Evolutionary conservation across 2,888 invertebrate genomes (phyloP).

Genomic region (Sinhomidia bicolor): DNA sequence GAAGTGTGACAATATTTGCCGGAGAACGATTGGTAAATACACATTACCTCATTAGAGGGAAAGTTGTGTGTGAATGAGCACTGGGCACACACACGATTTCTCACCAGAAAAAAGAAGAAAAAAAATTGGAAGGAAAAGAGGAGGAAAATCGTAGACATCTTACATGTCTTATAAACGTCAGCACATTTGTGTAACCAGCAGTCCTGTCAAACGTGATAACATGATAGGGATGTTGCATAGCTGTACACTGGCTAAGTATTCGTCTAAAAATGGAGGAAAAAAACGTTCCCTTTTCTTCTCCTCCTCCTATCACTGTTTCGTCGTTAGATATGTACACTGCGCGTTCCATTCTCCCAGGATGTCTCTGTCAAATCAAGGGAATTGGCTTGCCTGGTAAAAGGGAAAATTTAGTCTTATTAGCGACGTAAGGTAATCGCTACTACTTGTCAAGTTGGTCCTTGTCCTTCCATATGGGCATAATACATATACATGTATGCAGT

Average conservation of each 20-base stretch:
- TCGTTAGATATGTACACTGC: not conserved
- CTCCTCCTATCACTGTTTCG: not conserved
- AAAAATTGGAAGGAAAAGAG: not conserved
- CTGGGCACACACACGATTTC: constrained; percentile 22
- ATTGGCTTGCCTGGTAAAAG: not conserved
- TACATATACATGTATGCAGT: no score
- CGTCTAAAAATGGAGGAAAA: not conserved
- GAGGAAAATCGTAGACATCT: constrained; percentile 51
- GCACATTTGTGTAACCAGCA: constrained; percentile 60
- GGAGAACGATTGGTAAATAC: constrained; percentile 62
- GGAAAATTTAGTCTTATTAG: constrained; percentile 49
- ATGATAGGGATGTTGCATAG: constrained; percentile 1
- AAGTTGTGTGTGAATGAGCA: constrained; percentile 33
- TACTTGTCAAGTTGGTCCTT: not conserved
- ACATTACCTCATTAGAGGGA: constrained; percentile 65
- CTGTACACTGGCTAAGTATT: not conserved
- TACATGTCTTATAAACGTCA: constrained; percentile 61
- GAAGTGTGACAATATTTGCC: constrained; percentile 59
- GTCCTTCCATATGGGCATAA: not conserved
- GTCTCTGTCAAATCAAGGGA: constrained; percentile 33
- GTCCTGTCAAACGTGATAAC: constrained; percentile 50
- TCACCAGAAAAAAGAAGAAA: constrained; percentile 31
- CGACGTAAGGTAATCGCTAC: constrained; percentile 25
- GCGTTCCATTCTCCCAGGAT: constrained; percentile 9
- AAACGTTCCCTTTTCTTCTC: not conserved